Conservation (phyloP, 2,113 vertebrate species). For the Caloenas nicobarica region DNA sequence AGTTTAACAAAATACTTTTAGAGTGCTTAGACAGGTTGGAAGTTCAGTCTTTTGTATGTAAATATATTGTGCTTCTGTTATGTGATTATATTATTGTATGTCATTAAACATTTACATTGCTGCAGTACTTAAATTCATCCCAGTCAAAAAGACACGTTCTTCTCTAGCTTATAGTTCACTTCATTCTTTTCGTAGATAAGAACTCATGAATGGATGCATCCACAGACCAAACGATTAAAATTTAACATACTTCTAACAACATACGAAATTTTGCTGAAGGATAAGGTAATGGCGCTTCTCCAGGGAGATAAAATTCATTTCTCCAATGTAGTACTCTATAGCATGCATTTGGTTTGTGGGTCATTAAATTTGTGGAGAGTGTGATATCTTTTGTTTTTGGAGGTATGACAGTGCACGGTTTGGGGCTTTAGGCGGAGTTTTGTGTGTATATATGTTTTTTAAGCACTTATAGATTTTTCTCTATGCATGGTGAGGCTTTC, state of each 20-base stretch:
- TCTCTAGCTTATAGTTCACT: neutral
- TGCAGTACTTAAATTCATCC: neutral
- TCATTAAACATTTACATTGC: neutral
- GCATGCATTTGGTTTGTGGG: neutral
- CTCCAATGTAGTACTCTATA: neutral
- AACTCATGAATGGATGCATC: conserved; percentile 98
- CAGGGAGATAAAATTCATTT: neutral
- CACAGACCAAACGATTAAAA: conserved; percentile 92
- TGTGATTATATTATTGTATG: neutral
- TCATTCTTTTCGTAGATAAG: conserved; percentile 83
- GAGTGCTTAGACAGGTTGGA: neutral
- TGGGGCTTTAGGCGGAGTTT: neutral
- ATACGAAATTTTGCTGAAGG: conserved; percentile 97
- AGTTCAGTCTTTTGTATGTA: neutral
- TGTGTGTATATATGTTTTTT: neutral
- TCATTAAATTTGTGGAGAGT: neutral
- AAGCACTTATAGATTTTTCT: neutral
- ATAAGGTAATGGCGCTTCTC: conserved; percentile 82
- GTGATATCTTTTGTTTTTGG: neutral
- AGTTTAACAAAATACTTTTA: neutral
- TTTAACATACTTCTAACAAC: conserved; percentile 97
- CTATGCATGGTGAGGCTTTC: neutral
- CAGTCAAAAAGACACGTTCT: neutral
- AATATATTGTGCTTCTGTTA: neutral
- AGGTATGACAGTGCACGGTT: accelerated